A percentile compares a stretch with the other conserved stretches of the same genome.
phyloP scores from a whole-genome alignment of 2,888 invertebrate species.

The Synergus japonicus region DNA sequence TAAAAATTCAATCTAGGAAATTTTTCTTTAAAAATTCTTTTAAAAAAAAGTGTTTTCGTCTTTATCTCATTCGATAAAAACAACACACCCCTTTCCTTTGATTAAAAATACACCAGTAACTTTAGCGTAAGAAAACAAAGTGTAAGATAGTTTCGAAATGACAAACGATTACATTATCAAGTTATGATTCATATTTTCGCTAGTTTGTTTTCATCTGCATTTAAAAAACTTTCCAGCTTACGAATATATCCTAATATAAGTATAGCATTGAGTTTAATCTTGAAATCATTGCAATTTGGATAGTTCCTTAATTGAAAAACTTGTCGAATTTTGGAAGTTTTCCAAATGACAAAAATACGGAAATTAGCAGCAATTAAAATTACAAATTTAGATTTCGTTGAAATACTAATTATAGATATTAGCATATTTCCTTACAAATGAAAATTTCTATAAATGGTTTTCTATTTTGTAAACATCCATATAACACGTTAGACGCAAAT shows the following conservation, averaged over 20 bases:
- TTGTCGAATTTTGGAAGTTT: too few relatives aligned
- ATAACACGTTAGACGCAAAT: too few relatives aligned
- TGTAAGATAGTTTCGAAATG: not conserved
- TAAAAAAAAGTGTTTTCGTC: too few relatives aligned
- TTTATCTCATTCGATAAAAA: not conserved
- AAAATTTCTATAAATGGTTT: not conserved
- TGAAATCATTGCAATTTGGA: too few relatives aligned
- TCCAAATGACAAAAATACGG: too few relatives aligned
- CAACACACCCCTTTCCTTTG: not conserved
- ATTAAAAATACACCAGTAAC: not conserved
- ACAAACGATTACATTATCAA: not conserved
- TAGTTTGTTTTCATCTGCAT: not conserved
- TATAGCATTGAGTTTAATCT: too few relatives aligned
- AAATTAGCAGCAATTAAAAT: not conserved
- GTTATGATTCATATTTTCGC: not conserved
- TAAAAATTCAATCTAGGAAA: too few relatives aligned
- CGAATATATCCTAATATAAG: too few relatives aligned
- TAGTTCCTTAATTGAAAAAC: too few relatives aligned
- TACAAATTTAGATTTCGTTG: not conserved
- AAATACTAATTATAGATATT: not conserved
- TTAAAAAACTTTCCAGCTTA: not conserved
- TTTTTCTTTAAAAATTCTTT: too few relatives aligned
- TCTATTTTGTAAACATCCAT: too few relatives aligned
- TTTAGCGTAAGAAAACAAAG: not conserved
- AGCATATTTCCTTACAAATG: constrained; percentile 27